These are phyloP conservation scores for Trimorus sp. DNA, from an alignment of 2,888 invertebrate genomes.

Conservation along the genomic window DNA sequence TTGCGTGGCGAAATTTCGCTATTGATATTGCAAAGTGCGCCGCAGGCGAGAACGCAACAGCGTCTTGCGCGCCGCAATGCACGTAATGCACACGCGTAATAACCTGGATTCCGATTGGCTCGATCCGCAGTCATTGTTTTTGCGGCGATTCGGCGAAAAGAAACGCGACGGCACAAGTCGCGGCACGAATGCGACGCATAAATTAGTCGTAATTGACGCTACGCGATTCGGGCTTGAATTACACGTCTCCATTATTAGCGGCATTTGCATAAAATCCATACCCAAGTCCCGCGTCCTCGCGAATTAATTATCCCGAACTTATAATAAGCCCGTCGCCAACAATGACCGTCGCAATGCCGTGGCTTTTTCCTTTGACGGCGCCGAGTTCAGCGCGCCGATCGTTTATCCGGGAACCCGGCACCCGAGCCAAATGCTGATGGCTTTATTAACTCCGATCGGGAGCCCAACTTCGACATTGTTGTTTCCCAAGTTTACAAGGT, in stretches of 20 bases:
- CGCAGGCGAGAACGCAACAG: not conserved
- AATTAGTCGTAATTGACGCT: slow-evolving; percentile 40
- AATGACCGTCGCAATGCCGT: slow-evolving; percentile 20
- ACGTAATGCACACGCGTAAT: not conserved
- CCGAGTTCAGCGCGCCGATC: slow-evolving; percentile 8
- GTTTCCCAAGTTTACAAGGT: too few relatives aligned
- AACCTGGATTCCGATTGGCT: not conserved
- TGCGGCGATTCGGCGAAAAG: not conserved
- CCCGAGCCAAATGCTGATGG: too few relatives aligned
- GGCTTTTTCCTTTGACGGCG: not conserved
- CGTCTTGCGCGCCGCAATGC: too few relatives aligned
- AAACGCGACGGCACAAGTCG: not conserved
- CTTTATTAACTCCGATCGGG: too few relatives aligned
- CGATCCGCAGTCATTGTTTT: not conserved
- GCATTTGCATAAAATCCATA: slow-evolving; percentile 31
- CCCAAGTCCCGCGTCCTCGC: slow-evolving; percentile 15
- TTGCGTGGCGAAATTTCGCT: too few relatives aligned
- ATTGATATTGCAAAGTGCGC: too few relatives aligned
- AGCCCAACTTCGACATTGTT: too few relatives aligned
- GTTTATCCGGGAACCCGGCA: too few relatives aligned
- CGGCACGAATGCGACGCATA: slow-evolving; percentile 10
- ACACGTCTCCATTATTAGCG: slow-evolving; percentile 35
- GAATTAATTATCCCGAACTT: slow-evolving; percentile 35
- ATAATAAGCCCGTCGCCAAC: slow-evolving; percentile 30
- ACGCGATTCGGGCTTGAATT: slow-evolving; percentile 24